Conservation (phyloP, 2,113 vertebrate genomes). For the Anarrhichthys ocellatus region DNA sequence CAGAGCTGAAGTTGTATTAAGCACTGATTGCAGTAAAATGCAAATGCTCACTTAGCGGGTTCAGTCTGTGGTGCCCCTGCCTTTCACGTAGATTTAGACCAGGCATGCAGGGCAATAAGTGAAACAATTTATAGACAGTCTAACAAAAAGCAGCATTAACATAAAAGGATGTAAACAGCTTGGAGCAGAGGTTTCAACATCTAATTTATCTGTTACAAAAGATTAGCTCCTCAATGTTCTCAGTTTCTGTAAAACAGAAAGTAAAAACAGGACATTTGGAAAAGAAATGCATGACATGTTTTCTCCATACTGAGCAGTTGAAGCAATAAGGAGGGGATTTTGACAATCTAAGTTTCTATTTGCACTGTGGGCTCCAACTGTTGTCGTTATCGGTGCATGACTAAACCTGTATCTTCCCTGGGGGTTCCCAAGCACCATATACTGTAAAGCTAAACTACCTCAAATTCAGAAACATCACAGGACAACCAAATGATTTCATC, state of each 20-base stretch:
- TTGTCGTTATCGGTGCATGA: slow-evolving; percentile 21
- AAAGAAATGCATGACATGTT: background rate
- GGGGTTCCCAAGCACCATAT: background rate
- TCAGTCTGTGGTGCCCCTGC: background rate
- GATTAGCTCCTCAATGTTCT: slow-evolving; percentile 9
- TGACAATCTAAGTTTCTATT: slow-evolving; percentile 6
- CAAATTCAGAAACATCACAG: background rate
- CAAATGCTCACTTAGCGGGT: slow-evolving; percentile 21
- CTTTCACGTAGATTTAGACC: slow-evolving; percentile 14
- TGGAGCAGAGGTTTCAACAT: background rate
- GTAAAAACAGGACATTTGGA: background rate
- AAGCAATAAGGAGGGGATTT: slow-evolving; percentile 2
- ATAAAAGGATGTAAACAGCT: slow-evolving; percentile 3
- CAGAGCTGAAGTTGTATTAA: background rate
- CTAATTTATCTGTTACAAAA: background rate
- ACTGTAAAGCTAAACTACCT: background rate
- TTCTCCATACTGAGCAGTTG: background rate
- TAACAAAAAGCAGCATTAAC: slow-evolving; percentile 23
- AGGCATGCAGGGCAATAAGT: slow-evolving; percentile 3
- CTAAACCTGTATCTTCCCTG: slow-evolving; percentile 17
- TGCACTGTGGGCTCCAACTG: background rate
- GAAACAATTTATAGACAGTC: slow-evolving; percentile 13
- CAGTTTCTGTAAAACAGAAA: slow-evolving; percentile 9
- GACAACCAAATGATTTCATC: slow-evolving; percentile 3
- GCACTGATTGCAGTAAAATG: slow-evolving; percentile 4